Evolutionary conservation across 2,888 invertebrate genomes (phyloP).

Genomic region (Pristionchus entomophagus): DNA sequence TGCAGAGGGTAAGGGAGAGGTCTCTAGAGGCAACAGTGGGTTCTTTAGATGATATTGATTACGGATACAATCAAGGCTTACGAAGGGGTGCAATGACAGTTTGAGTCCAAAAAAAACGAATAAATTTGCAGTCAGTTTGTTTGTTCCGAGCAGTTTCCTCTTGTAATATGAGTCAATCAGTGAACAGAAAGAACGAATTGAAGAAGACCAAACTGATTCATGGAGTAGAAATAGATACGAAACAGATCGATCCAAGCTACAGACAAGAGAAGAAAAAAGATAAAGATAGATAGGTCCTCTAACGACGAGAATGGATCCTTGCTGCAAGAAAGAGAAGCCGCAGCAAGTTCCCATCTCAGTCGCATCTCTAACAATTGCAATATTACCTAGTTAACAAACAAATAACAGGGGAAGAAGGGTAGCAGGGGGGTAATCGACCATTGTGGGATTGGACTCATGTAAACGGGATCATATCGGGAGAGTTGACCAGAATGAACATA

Average conservation of each 20-base stretch:
- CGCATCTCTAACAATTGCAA: constrained; percentile 42
- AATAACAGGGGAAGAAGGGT: constrained; percentile 40
- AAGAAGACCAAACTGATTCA: constrained; percentile 19
- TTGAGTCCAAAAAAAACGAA: constrained; percentile 27
- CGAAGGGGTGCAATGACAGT: not conserved
- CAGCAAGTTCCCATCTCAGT: constrained; percentile 4
- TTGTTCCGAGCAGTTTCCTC: not conserved
- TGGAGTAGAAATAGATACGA: constrained; percentile 13
- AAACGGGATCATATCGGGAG: not conserved
- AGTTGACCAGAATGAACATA: constrained; percentile 38
- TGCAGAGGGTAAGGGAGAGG: not conserved
- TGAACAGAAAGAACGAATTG: constrained; percentile 1
- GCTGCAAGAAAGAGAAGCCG: constrained; percentile 18
- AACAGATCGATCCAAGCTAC: constrained; percentile 5
- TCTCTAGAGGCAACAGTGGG: constrained; percentile 30
- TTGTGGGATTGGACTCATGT: not conserved
- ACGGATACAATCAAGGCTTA: not conserved
- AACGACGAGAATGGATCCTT: not conserved
- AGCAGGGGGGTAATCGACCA: not conserved
- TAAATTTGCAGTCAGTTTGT: constrained; percentile 6
- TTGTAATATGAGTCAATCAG: constrained; percentile 18
- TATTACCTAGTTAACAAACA: constrained; percentile 47
- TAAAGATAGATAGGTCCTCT: constrained; percentile 23
- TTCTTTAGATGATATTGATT: constrained; percentile 5
- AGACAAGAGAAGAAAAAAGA: not conserved